Percentiles rank a stretch among this genome's conserved stretches.
Evolutionary conservation across 2,113 vertebrate genomes (phyloP).

Genomic region (Caretta caretta): DNA sequence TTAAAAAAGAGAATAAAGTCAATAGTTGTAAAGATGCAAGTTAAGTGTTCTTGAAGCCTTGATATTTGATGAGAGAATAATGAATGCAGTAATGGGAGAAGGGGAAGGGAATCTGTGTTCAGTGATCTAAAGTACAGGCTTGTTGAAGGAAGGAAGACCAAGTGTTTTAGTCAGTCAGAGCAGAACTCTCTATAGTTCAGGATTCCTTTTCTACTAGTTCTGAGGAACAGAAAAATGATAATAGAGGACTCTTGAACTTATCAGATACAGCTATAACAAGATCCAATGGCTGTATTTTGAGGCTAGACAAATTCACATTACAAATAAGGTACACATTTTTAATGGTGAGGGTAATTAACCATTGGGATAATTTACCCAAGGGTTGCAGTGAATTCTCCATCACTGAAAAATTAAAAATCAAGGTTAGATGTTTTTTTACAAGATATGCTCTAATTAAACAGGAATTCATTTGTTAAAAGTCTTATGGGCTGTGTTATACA

Average conservation of each 20-base stretch:
- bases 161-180: not conserved
- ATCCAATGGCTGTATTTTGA: no score
- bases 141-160: not conserved
- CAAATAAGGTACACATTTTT: no score
- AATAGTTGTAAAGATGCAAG: not conserved
- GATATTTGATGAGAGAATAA: not conserved
- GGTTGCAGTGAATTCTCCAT: no score
- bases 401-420: no score
- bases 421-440: no score
- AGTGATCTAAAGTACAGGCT: not conserved
- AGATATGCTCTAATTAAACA: no score
- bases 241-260: not conserved
- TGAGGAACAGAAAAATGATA: not conserved
- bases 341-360: no score
- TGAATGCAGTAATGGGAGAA: not conserved
- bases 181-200: not conserved
- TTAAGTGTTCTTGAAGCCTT: not conserved
- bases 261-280: not conserved
- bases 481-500: no score
- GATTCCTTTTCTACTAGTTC: no score
- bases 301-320: no score
- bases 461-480: no score
- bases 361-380: no score
- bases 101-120: not conserved
- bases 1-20: not conserved